These are phyloP conservation scores for Chironomus tentans DNA, from an alignment of 2,888 invertebrate genomes.

Conservation along the genomic window DNA sequence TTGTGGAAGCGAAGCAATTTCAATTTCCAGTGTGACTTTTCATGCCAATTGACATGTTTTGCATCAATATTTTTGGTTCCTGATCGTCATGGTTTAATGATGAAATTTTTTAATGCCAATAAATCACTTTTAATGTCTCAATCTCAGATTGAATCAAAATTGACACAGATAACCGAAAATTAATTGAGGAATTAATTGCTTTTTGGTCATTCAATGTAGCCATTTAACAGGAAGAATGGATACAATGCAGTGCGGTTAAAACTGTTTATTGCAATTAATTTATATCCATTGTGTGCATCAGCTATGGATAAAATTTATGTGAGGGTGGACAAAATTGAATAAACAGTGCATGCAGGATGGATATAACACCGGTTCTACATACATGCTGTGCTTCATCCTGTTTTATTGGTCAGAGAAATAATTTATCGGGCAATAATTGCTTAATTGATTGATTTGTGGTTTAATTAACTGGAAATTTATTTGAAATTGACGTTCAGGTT, in stretches of 20 bases:
- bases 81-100: background rate
- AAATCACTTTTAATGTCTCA: background rate
- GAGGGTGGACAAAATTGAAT: background rate
- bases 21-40: background rate
- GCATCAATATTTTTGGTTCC: background rate
- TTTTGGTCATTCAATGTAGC: background rate
- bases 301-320: background rate
- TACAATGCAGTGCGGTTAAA: background rate
- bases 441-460: conserved; percentile 23
- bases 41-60: background rate
- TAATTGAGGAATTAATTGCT: background rate
- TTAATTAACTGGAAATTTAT: background rate
- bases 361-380: background rate
- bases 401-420: background rate
- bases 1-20: background rate
- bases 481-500: background rate
- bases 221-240: background rate
- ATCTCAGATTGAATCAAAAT: background rate
- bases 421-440: conserved; percentile 11
- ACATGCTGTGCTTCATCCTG: background rate
- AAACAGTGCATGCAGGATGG: background rate
- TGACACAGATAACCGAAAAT: background rate
- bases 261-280: conserved; percentile 10
- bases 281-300: background rate
- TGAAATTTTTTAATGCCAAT: background rate